Evolutionary conservation across 2,888 invertebrate species (phyloP), one percentile per base, ranked within the genome.

Genomic region (Cheilosia vulpina): DNA sequence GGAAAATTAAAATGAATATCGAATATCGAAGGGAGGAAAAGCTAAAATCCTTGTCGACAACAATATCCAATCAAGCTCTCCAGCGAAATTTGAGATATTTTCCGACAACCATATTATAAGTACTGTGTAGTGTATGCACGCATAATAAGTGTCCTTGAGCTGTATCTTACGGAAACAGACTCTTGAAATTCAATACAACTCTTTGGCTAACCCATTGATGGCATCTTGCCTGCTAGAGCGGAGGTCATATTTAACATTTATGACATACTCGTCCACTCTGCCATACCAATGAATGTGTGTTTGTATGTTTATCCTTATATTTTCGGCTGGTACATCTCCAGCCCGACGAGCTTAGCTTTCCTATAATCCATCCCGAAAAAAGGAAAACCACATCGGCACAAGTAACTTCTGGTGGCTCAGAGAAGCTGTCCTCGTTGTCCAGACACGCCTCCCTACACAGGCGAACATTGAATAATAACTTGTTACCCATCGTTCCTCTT

Each of bases 391-490:
- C 19, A 53, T 24, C 15, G n/a, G n/a, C 45, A 52, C 13, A 62
- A 31, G 43, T 17, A 66, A 66, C 82, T 77, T 58, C 52, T 82
- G 60, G 72, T 55, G 19, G 52, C 47, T 13, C 38, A 34, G 9
- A 31, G 38, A 2, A 6, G 41, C 24, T 4, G 38, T 9, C 21
- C 13, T 11, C n/a, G 43, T 17, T 9, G 43, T 68, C 55, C 41
- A 11, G 53, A 9, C 9, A 43, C 17, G 41, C 19, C 60, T 1
- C 27, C 41, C 5, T 34, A 45, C 47, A 19, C 47, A 72, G 19
- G 53, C 60, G 68, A 73, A 80, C 73, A 68, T 65, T 76, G 82
- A 82, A 77, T 77, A 82, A 82, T 71, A 82, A 77, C 84, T 71
- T 79, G 73, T 69, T 57, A 69, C 63, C 57, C 81, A 60, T 80